Percentiles rank a stretch among this genome's conserved stretches.
Evolutionary conservation across 2,797 vertebrate species (phyloP).

Genomic region (Borostomias antarcticus): DNA sequence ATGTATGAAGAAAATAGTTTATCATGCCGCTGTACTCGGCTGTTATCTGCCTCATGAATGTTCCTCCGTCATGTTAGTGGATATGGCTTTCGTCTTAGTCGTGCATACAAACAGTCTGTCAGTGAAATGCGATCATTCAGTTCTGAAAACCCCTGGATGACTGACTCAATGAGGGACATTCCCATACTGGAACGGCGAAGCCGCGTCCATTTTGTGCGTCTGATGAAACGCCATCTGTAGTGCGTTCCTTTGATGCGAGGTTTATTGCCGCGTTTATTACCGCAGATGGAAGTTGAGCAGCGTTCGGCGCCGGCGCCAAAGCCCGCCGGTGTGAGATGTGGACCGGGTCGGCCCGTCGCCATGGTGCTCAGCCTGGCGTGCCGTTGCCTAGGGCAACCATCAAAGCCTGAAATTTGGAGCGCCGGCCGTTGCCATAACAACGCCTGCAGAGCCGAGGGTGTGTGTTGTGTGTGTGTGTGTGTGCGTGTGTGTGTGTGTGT

Average conservation of each 20-base stretch:
- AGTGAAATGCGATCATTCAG: not conserved
- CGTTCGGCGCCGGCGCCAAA: no score
- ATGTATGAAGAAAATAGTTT: no score
- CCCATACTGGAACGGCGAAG: no score
- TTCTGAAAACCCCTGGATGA: not conserved
- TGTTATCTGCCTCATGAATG: not conserved
- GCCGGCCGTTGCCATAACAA: slow-evolving; percentile 39
- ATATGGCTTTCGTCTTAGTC: not conserved
- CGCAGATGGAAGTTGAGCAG: no score
- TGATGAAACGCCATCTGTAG: no score
- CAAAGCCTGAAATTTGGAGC: slow-evolving; percentile 24
- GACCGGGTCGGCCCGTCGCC: not conserved
- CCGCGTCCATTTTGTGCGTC: no score
- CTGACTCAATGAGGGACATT: not conserved
- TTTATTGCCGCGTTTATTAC: no score
- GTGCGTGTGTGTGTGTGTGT: not conserved
- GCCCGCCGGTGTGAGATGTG: no score
- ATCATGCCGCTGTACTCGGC: no score
- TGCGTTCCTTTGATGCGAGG: no score
- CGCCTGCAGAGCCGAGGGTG: slow-evolving; percentile 7
- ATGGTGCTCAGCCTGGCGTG: not conserved
- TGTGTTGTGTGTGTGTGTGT: slow-evolving; percentile 26
- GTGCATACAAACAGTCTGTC: not conserved
- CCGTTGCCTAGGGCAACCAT: slow-evolving; percentile 28
- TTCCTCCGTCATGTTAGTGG: not conserved